Base-by-base conservation (phyloP, 2,888 invertebrate species). In the Xylota segnis region DNA sequence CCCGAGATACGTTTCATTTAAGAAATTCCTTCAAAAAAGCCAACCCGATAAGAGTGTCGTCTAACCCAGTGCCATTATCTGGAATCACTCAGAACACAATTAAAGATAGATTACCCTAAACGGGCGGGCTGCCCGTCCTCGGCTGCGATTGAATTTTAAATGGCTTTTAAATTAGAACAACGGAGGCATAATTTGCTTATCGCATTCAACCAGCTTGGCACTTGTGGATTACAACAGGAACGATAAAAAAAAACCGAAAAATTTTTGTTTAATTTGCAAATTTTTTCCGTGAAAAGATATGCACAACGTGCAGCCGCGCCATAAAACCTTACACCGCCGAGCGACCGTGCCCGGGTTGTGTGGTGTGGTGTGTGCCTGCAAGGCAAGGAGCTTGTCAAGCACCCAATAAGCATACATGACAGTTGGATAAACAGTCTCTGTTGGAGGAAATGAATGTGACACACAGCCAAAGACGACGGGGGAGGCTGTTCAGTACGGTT, bases 331-430 rank as follows among this genome's bases (percentile, higher is more conserved):
- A 74, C 66, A 84, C 50, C 47, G 54, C 16, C 12, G n/a, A 45
- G 16, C n/a, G n/a, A n/a, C n/a, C n/a, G n/a, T n/a, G n/a, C n/a
- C n/a, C n/a, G n/a, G n/a, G n/a, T n/a, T n/a, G n/a, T n/a, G n/a
- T 50, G 54, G 27, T 9, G 45, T 27, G 16, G 65, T 77, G 68
- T 23, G 34, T 66, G 83, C 81, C 86, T 82, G 54, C 23, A 58
- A 81, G 75, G 82, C 78, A 83, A 86, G 82, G 66, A 76, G 56
- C 82, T 82, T 72, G 86, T 82, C 86, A 86, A 86, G 72, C 82
- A 82, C 82, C 72, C 86, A 77, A 82, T 86, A 77, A 82, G 82
- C 76, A 72, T 72, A 77, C 76, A 86, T 77, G 82, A 68, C 86
- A 86, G 86, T 82, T 86, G 84, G 71, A 86, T 86, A 86, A 86